Conservation (phyloP, 2,113 vertebrate genomes). For the Rhabdornis inornatus region DNA sequence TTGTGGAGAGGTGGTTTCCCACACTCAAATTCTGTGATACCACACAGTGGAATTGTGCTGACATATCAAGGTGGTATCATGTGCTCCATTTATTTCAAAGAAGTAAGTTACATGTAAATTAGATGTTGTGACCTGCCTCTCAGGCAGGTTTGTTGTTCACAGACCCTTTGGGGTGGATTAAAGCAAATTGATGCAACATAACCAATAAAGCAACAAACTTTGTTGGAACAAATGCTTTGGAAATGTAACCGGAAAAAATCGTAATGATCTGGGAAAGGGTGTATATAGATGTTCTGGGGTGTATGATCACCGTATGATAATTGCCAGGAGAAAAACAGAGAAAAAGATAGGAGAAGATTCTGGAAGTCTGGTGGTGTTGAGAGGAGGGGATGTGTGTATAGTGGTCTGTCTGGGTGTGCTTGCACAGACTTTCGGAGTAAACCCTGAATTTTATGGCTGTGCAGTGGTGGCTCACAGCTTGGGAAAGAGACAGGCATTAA, state of each 20-base stretch:
- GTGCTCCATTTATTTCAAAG: neutral
- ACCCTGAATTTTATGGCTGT: neutral
- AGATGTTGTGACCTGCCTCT: neutral
- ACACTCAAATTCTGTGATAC: neutral
- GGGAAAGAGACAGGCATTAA: neutral
- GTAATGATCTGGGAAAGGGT: neutral
- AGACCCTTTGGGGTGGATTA: neutral
- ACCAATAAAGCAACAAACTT: neutral
- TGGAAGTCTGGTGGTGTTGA: neutral
- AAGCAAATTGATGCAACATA: neutral
- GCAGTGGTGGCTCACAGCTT: neutral
- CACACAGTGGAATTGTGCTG: neutral
- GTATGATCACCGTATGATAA: neutral
- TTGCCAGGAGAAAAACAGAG: neutral
- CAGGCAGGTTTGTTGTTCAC: neutral
- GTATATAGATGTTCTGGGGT: neutral
- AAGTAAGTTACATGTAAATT: neutral
- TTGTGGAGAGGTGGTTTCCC: neutral
- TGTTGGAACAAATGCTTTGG: neutral
- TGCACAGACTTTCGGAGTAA: neutral
- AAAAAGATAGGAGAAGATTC: neutral
- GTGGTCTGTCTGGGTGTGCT: neutral
- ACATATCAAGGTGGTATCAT: neutral
- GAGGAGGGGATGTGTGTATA: neutral
- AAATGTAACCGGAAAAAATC: neutral